Conservation (phyloP, 2,888 invertebrate species). For the Zygaena filipendulae region DNA sequence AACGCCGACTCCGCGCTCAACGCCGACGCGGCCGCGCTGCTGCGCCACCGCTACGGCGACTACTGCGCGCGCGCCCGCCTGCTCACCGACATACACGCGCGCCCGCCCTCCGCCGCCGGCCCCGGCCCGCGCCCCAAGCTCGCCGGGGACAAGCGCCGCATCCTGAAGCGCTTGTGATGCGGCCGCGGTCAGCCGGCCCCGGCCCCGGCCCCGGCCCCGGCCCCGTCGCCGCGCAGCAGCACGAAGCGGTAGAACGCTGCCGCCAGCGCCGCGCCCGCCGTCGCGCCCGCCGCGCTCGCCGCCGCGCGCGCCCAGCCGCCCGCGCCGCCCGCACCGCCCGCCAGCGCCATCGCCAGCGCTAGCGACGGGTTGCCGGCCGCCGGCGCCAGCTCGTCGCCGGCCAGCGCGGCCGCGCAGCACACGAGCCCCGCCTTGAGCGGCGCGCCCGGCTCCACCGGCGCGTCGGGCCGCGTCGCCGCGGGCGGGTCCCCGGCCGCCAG, state of each 20-base stretch:
- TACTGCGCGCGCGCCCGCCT: constrained; percentile 74
- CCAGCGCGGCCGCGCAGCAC: no score
- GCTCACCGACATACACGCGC: constrained; percentile 55
- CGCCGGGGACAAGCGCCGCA: no score
- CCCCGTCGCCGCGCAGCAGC: no score
- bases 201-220: no score
- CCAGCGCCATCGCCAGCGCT: constrained; percentile 45
- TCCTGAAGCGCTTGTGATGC: no score
- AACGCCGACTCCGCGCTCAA: constrained; percentile 97
- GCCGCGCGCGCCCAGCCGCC: not conserved
- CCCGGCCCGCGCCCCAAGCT: constrained; percentile 1
- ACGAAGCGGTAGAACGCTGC: no score
- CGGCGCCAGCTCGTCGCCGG: no score
- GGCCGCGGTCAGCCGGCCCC: no score
- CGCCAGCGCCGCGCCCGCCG: not conserved
- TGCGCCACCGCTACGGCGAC: constrained; percentile 92
- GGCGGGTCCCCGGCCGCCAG: no score
- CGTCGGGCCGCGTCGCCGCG: no score
- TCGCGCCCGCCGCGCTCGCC: not conserved
- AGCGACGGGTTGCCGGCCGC: no score
- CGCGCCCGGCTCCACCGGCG: constrained; percentile 3
- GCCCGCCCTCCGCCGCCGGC: constrained; percentile 38
- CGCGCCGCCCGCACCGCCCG: constrained; percentile 27
- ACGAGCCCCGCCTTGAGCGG: no score
- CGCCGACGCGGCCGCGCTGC: constrained; percentile 94